Base-by-base conservation (phyloP, 2,113 vertebrate genomes). In the Albula goreensis region DNA sequence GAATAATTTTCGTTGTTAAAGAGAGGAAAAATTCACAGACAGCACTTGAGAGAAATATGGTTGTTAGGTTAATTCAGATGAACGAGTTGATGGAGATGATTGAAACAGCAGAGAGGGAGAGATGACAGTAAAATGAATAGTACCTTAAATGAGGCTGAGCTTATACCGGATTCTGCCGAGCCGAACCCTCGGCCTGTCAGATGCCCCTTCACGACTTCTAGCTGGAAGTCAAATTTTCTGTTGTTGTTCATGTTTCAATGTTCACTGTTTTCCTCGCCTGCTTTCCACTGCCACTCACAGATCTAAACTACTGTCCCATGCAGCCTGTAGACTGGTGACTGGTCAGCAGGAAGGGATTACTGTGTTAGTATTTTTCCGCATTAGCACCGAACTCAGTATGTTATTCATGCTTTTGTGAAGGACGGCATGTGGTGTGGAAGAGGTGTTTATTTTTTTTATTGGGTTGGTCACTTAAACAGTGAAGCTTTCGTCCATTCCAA, bases 141-240 rank as follows among this genome's bases (percentile, higher is more conserved):
- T 96, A 96, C 95, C 95, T 96, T 96, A 94, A 96, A 96, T 89
- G 95, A 96, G 92, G 95, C 95, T 92, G 95, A 96, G 94, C 95
- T 96, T 95, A 96, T 96, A 96, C 95, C 94, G 94, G 94, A 96
- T 95, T 96, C 95, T 96, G 94, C 93, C 91, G 94, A 94, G 93
- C 95, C 94, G 92, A 95, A 96, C 93, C 92, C 93, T 85, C 95
- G 95, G 92, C 93, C 89, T 93, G 92, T 93, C 91, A 70, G 82
- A 57, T 83, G 25, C 56, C 53, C 57, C 82, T 48, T 80, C 85
- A 78, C 85, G 48, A 57, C 85, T 85, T 96, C 95, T 93, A 95
- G 95, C 95, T 96, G 95, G 90, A 95, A 96, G 93, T 96, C 94
- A 95, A 92, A 94, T 94, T 93, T 74, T 74, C 31, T 9, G 31